These are phyloP conservation scores for Apostichopus parvimensis DNA, from an alignment of 35 echinoderm and acorn worm species.

Conservation along the genomic window DNA sequence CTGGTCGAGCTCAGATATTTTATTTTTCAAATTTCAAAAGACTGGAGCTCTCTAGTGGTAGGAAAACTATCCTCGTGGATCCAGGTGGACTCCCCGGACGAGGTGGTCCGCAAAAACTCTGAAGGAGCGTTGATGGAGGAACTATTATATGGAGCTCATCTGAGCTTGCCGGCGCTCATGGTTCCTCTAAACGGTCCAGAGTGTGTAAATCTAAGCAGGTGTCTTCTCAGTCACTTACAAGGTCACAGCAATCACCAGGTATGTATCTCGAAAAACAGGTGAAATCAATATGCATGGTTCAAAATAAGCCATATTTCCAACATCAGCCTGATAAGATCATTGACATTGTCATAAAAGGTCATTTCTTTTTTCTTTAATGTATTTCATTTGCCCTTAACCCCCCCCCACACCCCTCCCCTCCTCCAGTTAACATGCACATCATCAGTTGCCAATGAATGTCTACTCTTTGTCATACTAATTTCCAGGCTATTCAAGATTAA, in stretches of 20 bases:
- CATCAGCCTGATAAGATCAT: no score
- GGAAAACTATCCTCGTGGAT: conserved; percentile 91
- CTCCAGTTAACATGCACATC: no score
- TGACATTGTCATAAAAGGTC: no score
- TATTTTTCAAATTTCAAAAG: conserved; percentile 28
- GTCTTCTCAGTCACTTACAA: conserved; percentile 90
- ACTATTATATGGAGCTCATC: conserved; percentile 87
- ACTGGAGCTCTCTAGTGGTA: conserved; percentile 97
- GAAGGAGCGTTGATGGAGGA: conserved; percentile 92
- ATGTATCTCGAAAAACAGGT: not conserved
- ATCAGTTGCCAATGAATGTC: no score
- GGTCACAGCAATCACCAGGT: conserved; percentile 98
- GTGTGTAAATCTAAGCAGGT: conserved; percentile 88
- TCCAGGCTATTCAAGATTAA: no score
- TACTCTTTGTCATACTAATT: no score
- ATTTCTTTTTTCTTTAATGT: no score
- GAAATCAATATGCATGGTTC: no score
- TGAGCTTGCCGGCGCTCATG: conserved; percentile 89
- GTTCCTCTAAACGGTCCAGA: conserved; percentile 68
- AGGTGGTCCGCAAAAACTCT: conserved; percentile 86
- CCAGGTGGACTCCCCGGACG: conserved; percentile 83
- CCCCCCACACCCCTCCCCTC: no score
- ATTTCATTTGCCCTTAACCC: no score
- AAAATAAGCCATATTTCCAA: no score
- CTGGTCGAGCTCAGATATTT: not conserved